Evolutionary conservation across 2,113 vertebrate genomes (phyloP).

Genomic region (Malurus melanocephalus): DNA sequence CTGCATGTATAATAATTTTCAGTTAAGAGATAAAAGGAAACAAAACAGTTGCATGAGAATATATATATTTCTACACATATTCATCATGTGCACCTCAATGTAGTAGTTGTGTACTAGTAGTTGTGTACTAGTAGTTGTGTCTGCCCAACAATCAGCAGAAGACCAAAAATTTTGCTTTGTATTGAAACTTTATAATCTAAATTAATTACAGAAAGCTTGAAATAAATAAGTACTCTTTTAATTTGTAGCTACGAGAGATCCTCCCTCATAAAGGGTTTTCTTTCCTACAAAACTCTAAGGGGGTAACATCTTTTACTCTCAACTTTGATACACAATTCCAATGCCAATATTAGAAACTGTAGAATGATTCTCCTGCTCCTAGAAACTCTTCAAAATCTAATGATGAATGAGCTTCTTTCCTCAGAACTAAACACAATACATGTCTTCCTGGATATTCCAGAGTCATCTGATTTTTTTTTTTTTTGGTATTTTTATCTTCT

Average conservation of each 20-base stretch:
- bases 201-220: background rate
- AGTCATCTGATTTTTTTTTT: background rate
- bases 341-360: background rate
- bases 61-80: background rate
- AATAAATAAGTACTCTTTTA: background rate
- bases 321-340: background rate
- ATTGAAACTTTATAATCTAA: background rate
- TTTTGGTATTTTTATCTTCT: background rate
- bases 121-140: background rate
- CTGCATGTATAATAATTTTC: background rate
- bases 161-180: background rate
- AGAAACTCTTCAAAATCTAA: background rate
- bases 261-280: background rate
- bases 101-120: background rate
- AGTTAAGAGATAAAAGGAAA: background rate
- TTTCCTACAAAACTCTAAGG: background rate
- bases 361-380: background rate
- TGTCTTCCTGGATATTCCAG: background rate
- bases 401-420: background rate
- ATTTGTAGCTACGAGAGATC: background rate
- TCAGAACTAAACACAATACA: background rate
- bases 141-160: background rate
- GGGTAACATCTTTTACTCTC: background rate
- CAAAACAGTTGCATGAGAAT: background rate
- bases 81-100: background rate